Conservation (phyloP, 2,113 vertebrate genomes). For the Ctenomys sociabilis region DNA sequence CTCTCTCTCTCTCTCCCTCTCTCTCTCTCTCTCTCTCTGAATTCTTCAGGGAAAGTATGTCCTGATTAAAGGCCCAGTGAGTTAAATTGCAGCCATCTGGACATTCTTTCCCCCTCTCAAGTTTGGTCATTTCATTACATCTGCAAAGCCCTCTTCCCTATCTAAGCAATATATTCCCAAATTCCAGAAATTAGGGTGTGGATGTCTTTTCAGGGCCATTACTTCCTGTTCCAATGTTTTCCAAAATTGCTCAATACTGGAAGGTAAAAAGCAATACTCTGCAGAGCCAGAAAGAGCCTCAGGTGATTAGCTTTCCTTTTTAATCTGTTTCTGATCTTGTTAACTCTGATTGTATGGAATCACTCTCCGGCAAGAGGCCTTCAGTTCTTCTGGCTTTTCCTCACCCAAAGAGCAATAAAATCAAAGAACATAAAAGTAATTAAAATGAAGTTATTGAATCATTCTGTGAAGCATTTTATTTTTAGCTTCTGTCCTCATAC, state of each 20-base stretch:
- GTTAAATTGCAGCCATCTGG: not conserved
- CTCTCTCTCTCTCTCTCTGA: not conserved
- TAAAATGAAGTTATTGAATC: conserved; percentile 37
- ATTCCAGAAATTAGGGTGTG: not conserved
- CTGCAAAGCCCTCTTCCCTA: not conserved
- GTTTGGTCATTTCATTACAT: not conserved
- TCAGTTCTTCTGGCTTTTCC: conserved; percentile 5
- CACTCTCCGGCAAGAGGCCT: not conserved
- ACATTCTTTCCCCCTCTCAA: not conserved
- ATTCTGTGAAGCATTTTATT: conserved; percentile 58
- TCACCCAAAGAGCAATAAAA: conserved; percentile 39
- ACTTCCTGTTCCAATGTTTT: not conserved
- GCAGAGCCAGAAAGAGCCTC: not conserved
- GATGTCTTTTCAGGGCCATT: not conserved
- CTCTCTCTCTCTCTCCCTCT: no score
- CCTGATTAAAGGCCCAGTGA: not conserved
- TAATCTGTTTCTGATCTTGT: conserved; percentile 20
- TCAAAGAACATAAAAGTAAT: conserved; percentile 48
- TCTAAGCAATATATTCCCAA: conserved; percentile 2
- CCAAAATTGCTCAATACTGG: not conserved
- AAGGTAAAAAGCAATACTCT: not conserved
- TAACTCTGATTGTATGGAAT: not conserved
- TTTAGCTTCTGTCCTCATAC: conserved; percentile 52
- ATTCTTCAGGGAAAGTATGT: not conserved
- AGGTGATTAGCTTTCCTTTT: not conserved